These are phyloP conservation scores for Coregonus clupeaformis DNA, from an alignment of 2,113 vertebrate species.

Conservation along the genomic window DNA sequence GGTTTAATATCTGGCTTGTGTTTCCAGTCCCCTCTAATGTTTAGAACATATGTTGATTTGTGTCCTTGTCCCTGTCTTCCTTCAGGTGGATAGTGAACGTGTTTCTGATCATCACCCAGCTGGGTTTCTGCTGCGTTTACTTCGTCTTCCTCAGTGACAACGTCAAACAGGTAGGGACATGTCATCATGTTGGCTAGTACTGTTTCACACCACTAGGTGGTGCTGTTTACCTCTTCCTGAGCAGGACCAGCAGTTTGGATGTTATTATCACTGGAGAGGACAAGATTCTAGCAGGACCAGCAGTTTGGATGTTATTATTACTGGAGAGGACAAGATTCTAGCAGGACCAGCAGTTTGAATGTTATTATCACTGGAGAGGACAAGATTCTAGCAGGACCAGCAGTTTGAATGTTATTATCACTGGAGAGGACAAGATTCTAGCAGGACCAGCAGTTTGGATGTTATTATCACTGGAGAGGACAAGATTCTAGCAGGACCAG, in stretches of 20 bases:
- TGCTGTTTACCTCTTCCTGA: background rate
- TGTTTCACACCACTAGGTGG: background rate
- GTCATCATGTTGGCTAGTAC: background rate
- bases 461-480: too few species aligned
- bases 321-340: background rate
- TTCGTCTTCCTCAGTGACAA: conserved; percentile 99
- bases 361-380: too few species aligned
- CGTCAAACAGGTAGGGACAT: conserved; percentile 83
- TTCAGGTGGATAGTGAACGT: conserved; percentile 81
- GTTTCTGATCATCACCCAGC: conserved; percentile 92
- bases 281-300: too few species aligned
- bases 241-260: too few species aligned
- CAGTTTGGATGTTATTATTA: too few species aligned
- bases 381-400: too few species aligned
- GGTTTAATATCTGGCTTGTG: background rate
- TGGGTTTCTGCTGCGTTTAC: conserved; percentile 98
- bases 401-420: too few species aligned
- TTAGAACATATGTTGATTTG: background rate
- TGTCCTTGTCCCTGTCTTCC: background rate
- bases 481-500: too few species aligned
- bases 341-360: too few species aligned
- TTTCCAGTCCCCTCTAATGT: background rate
- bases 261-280: too few species aligned
- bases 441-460: too few species aligned
- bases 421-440: background rate